Evolutionary conservation across 2,113 vertebrate species (phyloP).

Genomic region (Pteropus alecto): DNA sequence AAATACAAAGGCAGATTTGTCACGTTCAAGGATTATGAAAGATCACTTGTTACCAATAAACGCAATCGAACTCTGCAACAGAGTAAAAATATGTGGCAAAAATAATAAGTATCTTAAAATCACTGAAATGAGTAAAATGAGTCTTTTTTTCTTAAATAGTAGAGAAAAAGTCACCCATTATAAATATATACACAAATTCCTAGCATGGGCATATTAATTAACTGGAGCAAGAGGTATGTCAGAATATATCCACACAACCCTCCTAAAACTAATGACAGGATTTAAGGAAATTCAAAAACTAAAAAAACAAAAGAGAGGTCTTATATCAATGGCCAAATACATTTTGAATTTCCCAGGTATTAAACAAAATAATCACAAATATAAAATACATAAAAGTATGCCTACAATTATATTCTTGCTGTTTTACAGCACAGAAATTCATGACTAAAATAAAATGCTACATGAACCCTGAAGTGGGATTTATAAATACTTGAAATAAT

Average conservation of each 20-base stretch:
- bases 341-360: background rate
- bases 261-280: constrained; percentile 18
- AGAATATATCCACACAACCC: background rate
- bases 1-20: background rate
- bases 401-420: background rate
- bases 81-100: constrained; percentile 24
- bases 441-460: constrained; percentile 2
- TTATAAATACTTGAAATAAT: constrained; percentile 17
- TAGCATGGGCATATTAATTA: background rate
- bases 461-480: background rate
- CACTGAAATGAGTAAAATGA: constrained; percentile 1
- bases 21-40: background rate
- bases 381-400: background rate
- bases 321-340: background rate
- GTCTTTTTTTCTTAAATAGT: background rate
- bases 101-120: background rate
- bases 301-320: background rate
- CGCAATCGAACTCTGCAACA: background rate
- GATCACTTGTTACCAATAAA: background rate
- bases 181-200: background rate
- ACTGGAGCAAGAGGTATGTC: background rate
- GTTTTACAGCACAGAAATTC: constrained; percentile 4
- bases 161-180: background rate
- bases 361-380: constrained; percentile 18
- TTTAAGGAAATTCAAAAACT: constrained; percentile 23